These are phyloP conservation scores for Simalia tracyae DNA, from an alignment of 2,797 vertebrate species.

Conservation along the genomic window DNA sequence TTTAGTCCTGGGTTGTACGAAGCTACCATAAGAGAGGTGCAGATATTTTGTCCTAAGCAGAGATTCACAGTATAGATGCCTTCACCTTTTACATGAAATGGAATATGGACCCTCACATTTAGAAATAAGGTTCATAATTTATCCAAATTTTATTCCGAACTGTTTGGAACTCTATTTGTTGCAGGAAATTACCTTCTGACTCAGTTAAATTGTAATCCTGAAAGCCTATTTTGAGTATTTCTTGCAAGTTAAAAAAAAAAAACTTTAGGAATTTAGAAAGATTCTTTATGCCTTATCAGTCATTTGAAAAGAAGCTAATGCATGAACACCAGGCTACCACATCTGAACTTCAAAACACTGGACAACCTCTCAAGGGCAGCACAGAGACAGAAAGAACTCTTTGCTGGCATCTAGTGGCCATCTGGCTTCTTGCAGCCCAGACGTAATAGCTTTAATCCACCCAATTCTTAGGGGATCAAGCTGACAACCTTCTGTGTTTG, in stretches of 20 bases:
- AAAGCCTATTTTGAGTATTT: not conserved
- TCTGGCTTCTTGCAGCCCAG: not conserved
- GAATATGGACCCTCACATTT: not conserved
- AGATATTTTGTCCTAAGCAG: not conserved
- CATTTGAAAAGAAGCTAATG: not conserved
- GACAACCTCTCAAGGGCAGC: not conserved
- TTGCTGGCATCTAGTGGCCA: not conserved
- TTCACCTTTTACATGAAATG: not conserved
- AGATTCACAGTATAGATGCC: not conserved
- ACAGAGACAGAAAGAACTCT: not conserved
- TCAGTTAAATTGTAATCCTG: not conserved
- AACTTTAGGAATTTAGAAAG: not conserved
- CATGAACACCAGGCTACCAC: not conserved
- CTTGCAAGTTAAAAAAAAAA: not conserved
- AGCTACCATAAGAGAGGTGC: not conserved
- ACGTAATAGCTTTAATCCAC: not conserved
- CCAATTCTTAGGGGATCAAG: not conserved
- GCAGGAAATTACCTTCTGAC: conserved; percentile 1
- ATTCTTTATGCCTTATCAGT: not conserved
- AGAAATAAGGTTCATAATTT: not conserved
- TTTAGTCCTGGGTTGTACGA: not conserved
- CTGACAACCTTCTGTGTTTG: not conserved
- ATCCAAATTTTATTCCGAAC: not conserved
- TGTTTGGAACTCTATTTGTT: not conserved
- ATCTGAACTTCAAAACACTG: not conserved